These are phyloP conservation scores for Acromyrmex heyeri DNA, from an alignment of 1,140 invertebrate genomes.

Conservation along the genomic window DNA sequence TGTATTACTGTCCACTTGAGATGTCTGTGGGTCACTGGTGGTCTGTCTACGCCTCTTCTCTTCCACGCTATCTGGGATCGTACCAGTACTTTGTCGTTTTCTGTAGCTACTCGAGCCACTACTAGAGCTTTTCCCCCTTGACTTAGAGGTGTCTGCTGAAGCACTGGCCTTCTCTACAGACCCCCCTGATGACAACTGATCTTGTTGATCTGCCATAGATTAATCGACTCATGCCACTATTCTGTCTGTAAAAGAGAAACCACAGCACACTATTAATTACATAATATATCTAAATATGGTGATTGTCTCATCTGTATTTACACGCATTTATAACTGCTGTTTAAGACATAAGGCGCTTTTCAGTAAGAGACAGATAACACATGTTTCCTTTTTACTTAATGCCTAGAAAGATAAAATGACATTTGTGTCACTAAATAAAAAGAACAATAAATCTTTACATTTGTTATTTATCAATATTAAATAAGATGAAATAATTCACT, in stretches of 20 bases:
- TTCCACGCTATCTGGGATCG: slow-evolving; percentile 80
- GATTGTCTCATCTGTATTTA: neutral
- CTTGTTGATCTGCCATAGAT: slow-evolving; percentile 88
- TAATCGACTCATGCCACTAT: slow-evolving; percentile 88
- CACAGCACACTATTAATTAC: neutral
- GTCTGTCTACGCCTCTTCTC: slow-evolving; percentile 84
- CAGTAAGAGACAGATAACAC: no score
- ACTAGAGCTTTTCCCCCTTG: slow-evolving; percentile 82
- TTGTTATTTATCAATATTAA: no score
- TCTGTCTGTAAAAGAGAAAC: slow-evolving; percentile 82
- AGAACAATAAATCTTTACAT: no score
- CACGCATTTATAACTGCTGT: neutral
- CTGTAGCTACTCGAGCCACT: slow-evolving; percentile 81
- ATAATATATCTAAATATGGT: neutral
- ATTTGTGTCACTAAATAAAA: no score
- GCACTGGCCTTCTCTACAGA: slow-evolving; percentile 87
- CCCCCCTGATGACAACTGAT: slow-evolving; percentile 87
- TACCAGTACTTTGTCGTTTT: slow-evolving; percentile 84
- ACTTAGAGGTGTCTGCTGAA: slow-evolving; percentile 86
- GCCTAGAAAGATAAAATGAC: no score
- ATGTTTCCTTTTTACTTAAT: no score
- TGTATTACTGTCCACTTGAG: slow-evolving; percentile 75
- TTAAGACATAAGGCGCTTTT: no score
- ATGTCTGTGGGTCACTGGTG: slow-evolving; percentile 76
- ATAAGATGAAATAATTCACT: no score